phyloP scores from a whole-genome alignment of 1,140 invertebrate genomes.

The Platyscapa corneri region DNA sequence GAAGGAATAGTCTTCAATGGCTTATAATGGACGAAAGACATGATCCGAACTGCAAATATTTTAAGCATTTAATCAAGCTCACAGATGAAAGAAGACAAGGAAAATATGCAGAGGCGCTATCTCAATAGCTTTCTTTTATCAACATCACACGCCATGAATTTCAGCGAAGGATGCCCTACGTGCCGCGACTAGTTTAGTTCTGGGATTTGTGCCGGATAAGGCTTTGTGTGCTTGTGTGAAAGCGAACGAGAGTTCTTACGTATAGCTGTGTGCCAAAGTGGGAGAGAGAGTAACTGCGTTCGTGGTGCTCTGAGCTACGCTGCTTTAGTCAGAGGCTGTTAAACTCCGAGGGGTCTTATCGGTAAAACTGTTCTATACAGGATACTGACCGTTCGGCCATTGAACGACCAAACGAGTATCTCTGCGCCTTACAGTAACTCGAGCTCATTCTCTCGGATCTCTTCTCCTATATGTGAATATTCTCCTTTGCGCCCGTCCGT shows the following conservation, averaged over 20 bases:
- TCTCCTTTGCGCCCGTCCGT: background rate
- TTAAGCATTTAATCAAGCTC: background rate
- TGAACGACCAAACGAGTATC: constrained; percentile 47
- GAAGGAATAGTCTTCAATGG: too few species aligned
- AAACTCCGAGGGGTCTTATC: constrained; percentile 69
- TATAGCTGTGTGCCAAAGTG: background rate
- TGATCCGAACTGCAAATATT: background rate
- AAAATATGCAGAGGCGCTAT: background rate
- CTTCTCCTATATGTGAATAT: background rate
- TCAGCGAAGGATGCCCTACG: constrained; percentile 31
- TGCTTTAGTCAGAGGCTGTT: constrained; percentile 70
- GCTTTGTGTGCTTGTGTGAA: background rate
- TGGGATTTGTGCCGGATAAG: constrained; percentile 33
- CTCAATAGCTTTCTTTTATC: constrained; percentile 20
- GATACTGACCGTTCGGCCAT: constrained; percentile 45
- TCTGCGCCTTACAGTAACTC: constrained; percentile 56
- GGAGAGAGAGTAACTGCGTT: background rate
- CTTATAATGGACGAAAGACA: too few species aligned
- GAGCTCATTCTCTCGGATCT: background rate
- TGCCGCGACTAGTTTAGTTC: constrained; percentile 11
- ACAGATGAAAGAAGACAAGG: background rate
- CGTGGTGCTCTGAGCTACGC: constrained; percentile 25
- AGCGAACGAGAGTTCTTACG: background rate
- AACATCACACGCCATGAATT: constrained; percentile 39
- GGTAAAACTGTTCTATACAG: constrained; percentile 69